phyloP scores from a whole-genome alignment of 2,113 vertebrate genomes.

The Perca schrenkii region DNA sequence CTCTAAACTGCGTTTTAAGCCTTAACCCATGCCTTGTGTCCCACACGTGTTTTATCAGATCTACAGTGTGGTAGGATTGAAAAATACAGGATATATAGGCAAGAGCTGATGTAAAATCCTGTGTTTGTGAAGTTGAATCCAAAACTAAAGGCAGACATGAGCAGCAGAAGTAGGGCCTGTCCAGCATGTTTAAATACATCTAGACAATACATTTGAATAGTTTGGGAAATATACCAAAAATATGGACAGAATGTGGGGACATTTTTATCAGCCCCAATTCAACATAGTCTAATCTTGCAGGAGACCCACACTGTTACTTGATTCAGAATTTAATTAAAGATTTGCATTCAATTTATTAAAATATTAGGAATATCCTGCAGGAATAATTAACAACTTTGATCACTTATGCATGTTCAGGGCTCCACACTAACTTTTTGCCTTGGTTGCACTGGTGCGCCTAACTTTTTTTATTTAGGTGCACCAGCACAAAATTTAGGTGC shows the following conservation, averaged over 20 bases:
- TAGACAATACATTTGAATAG: not conserved
- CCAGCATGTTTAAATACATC: not conserved
- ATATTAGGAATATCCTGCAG: too few relatives aligned
- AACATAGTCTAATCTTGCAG: not conserved
- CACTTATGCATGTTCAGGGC: not conserved
- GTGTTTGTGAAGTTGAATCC: not conserved
- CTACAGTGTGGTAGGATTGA: not conserved
- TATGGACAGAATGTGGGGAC: not conserved
- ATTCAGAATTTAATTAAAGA: not conserved
- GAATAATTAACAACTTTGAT: not conserved
- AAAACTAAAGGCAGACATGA: not conserved
- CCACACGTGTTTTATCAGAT: constrained; percentile 23
- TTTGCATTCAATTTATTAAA: too few relatives aligned
- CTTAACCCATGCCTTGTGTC: constrained; percentile 30
- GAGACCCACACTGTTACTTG: not conserved
- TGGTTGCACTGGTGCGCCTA: too few relatives aligned
- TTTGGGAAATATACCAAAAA: not conserved
- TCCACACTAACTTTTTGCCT: too few relatives aligned
- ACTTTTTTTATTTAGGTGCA: too few relatives aligned
- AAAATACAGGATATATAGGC: not conserved
- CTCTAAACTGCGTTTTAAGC: constrained; percentile 55
- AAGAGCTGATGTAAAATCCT: not conserved
- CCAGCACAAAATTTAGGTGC: too few relatives aligned
- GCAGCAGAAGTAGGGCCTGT: not conserved
- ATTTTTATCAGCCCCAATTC: not conserved